Evolutionary conservation across 2,113 vertebrate species (phyloP).

Genomic region (Holacanthus passer): DNA sequence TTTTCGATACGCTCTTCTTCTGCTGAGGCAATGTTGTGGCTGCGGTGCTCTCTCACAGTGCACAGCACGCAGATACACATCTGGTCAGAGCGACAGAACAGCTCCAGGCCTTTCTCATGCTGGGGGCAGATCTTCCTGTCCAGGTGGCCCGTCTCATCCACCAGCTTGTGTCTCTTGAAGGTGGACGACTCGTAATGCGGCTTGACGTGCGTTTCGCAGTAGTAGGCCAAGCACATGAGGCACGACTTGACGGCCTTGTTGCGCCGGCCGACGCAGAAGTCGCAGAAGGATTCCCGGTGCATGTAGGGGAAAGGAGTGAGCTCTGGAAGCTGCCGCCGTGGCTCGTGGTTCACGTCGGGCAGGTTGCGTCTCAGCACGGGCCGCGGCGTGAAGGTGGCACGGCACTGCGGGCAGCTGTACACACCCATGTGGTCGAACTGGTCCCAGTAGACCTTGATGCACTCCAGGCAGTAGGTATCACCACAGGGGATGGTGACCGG

Average conservation of each 20-base stretch:
- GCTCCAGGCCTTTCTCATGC: conserved; percentile 86
- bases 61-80: conserved; percentile 84
- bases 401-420: conserved; percentile 84
- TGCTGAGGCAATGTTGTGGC: conserved; percentile 84
- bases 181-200: conserved; percentile 87
- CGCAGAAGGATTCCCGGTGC: conserved; percentile 80
- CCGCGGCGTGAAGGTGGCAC: conserved; percentile 82
- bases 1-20: conserved; percentile 86
- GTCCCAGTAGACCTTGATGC: conserved; percentile 87
- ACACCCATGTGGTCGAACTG: conserved; percentile 84
- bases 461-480: conserved; percentile 85
- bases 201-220: conserved; percentile 87
- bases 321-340: conserved; percentile 46
- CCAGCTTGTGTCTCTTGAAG: conserved; percentile 85
- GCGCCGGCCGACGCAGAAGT: conserved; percentile 84
- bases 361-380: conserved; percentile 77
- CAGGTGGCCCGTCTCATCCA: conserved; percentile 79
- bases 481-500: conserved; percentile 85
- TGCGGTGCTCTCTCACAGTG: conserved; percentile 84
- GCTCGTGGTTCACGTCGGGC: conserved; percentile 71
- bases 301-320: conserved; percentile 75
- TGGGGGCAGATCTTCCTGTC: conserved; percentile 85
- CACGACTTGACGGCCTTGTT: conserved; percentile 85
- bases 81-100: conserved; percentile 84
- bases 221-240: conserved; percentile 82